Percentiles rank a stretch among this genome's conserved stretches.
These are phyloP conservation scores for Paratrypauchen microcephalus DNA, from an alignment of 2,797 vertebrate genomes.

Conservation along the genomic window DNA sequence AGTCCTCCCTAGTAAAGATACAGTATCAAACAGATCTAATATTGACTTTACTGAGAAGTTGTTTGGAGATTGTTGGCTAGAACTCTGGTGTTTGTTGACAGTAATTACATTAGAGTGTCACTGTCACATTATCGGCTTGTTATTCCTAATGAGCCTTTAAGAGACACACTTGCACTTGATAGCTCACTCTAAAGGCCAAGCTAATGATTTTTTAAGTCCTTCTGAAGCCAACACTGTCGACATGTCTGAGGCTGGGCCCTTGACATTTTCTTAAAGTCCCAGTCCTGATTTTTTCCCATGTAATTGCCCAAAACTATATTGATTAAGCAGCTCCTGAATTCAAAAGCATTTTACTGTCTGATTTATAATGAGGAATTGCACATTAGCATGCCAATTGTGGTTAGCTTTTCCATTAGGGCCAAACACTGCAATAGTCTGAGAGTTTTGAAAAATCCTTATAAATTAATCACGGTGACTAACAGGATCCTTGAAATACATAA, in stretches of 20 bases:
- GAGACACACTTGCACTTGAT: constrained; percentile 6
- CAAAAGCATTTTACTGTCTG: too few species aligned
- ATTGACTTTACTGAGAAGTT: neutral
- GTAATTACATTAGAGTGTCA: constrained; percentile 13
- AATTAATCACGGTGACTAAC: too few species aligned
- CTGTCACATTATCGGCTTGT: constrained; percentile 21
- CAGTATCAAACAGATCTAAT: neutral
- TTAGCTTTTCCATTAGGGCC: too few species aligned
- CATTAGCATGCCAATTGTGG: too few species aligned
- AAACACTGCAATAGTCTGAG: too few species aligned
- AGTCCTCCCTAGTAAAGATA: too few species aligned
- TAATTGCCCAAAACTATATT: too few species aligned
- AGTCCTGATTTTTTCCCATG: too few species aligned
- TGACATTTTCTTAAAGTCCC: neutral
- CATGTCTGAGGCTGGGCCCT: neutral
- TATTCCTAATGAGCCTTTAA: constrained; percentile 8
- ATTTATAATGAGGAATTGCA: too few species aligned
- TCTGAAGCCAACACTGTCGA: neutral
- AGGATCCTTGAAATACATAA: too few species aligned
- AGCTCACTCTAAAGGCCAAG: constrained; percentile 10
- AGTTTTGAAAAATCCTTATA: too few species aligned
- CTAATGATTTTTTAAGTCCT: constrained; percentile 9
- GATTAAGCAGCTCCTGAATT: too few species aligned
- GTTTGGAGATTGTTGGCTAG: neutral
- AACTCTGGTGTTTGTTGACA: neutral